Conservation (phyloP, 2,888 invertebrate genomes). For the Seira ritae region DNA sequence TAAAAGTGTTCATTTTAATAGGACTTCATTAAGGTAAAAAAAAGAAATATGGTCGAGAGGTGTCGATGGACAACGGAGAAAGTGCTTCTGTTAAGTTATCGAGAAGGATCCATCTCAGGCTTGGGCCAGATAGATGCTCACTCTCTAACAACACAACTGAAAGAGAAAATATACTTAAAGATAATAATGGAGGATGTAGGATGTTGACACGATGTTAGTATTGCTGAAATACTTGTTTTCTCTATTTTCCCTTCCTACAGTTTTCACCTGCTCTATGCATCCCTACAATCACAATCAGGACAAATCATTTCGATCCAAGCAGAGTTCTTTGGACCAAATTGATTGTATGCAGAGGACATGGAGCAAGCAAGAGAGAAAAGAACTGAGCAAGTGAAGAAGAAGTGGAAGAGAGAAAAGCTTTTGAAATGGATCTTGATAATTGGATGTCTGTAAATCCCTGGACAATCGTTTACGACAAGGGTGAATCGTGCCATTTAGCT, state of each 20-base stretch:
- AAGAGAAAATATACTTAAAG: background rate
- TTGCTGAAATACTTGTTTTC: background rate
- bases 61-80: background rate
- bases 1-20: background rate
- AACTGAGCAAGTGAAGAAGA: background rate
- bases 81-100: background rate
- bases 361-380: too few relatives aligned
- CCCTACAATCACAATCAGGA: background rate
- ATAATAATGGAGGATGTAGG: too few relatives aligned
- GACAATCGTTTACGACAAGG: slow-evolving; percentile 69
- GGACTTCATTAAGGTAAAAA: slow-evolving; percentile 2
- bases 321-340: slow-evolving; percentile 35
- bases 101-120: too few relatives aligned
- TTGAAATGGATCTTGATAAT: slow-evolving; percentile 73
- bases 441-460: slow-evolving; percentile 73
- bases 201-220: too few relatives aligned
- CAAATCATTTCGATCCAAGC: background rate
- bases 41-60: slow-evolving; percentile 13
- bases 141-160: background rate
- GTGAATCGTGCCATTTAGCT: slow-evolving; percentile 73
- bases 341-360: slow-evolving; percentile 25
- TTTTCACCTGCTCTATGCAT: slow-evolving; percentile 2
- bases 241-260: background rate
- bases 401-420: background rate
- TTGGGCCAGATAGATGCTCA: too few relatives aligned